phyloP scores from a whole-genome alignment of 2,797 vertebrate genomes.

The Peromyscus aztecus region DNA sequence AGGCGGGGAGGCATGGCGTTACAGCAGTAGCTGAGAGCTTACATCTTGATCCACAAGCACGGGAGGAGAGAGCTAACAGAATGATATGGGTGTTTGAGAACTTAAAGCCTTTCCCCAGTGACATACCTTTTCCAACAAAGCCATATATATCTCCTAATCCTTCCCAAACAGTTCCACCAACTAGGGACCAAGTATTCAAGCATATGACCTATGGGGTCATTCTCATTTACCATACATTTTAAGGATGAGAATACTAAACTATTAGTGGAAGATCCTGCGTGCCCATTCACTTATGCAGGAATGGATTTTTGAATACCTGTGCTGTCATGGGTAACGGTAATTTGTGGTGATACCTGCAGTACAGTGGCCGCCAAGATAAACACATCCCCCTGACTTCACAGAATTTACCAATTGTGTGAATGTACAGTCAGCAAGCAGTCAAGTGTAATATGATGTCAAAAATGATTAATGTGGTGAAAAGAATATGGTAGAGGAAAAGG shows the following conservation, averaged over 20 bases:
- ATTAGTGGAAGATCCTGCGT: background rate
- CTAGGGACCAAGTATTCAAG: background rate
- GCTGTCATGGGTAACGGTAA: background rate
- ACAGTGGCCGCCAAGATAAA: background rate
- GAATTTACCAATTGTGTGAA: background rate
- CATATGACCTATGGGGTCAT: background rate
- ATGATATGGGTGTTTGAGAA: background rate
- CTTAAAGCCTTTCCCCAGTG: background rate
- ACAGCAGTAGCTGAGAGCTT: too few species aligned
- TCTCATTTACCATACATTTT: background rate
- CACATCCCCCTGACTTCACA: background rate
- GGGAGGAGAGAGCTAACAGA: background rate
- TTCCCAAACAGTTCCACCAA: background rate
- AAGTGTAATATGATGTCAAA: background rate
- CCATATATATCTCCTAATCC: background rate
- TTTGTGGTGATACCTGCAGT: background rate
- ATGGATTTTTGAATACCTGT: background rate
- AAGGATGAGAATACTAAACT: background rate
- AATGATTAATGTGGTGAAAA: background rate
- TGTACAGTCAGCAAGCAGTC: background rate
- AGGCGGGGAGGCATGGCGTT: background rate
- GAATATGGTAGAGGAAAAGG: background rate
- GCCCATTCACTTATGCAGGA: background rate
- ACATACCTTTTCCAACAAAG: background rate
- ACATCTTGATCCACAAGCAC: background rate